Conservation (phyloP, 53 echinoderm and acorn worm genomes). For the Echinarachnius parma region DNA sequence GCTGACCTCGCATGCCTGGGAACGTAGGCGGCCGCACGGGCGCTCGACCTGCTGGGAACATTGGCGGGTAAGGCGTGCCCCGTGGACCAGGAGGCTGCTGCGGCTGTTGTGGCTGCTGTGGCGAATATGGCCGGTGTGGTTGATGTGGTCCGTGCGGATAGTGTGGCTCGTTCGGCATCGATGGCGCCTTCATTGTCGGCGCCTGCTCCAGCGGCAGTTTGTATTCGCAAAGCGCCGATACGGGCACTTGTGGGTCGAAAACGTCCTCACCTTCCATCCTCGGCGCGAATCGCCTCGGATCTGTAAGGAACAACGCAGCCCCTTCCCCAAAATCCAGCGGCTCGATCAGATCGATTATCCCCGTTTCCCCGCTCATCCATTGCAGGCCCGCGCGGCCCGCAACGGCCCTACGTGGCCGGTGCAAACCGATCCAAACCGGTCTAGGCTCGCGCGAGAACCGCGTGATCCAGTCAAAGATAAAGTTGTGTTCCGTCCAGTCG, state of each 20-base stretch:
- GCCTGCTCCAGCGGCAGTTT: background rate
- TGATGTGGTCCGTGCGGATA: no score
- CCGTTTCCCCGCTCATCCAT: slow-evolving; percentile 37
- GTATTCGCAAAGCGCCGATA: slow-evolving; percentile 33
- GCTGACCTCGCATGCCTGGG: no score
- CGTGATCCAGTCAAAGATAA: slow-evolving; percentile 19
- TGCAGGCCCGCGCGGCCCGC: background rate
- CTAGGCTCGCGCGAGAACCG: slow-evolving; percentile 14
- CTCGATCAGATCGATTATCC: slow-evolving; percentile 22
- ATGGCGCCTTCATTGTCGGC: no score
- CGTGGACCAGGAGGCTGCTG: no score
- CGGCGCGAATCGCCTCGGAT: background rate
- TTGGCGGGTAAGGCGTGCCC: no score
- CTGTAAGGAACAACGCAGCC: slow-evolving; percentile 24
- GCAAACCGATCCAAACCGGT: slow-evolving; percentile 34
- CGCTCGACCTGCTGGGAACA: no score
- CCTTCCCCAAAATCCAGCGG: slow-evolving; percentile 36
- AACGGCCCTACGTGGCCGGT: background rate
- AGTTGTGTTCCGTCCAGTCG: slow-evolving; percentile 18
- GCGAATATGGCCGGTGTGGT: no score
- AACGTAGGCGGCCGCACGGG: no score
- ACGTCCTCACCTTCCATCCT: slow-evolving; percentile 28
- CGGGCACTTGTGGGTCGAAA: background rate
- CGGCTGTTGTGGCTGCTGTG: no score
- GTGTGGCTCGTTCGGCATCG: no score